phyloP scores from a whole-genome alignment of 2,888 invertebrate genomes.

The Eupithecia subfuscata region DNA sequence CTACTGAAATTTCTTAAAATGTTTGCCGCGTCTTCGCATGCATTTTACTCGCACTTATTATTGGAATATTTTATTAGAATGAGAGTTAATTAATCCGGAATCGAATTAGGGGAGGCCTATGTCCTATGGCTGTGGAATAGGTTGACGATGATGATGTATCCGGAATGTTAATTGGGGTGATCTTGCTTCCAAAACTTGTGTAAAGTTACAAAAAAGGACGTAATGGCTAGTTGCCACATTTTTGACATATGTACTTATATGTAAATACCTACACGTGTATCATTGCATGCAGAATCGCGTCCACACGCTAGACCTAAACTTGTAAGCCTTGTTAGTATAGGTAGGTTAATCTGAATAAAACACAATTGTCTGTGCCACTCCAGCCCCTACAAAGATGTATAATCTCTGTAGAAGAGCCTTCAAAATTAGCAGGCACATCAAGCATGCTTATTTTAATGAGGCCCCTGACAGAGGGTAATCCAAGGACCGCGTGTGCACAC shows the following conservation, averaged over 20 bases:
- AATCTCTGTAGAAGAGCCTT: conserved; percentile 3
- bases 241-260: no score
- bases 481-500: conserved; percentile 1
- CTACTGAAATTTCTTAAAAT: conserved; percentile 4
- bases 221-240: neutral
- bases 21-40: neutral
- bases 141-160: no score
- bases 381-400: conserved; percentile 3
- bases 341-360: neutral
- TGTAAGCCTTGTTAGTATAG: neutral
- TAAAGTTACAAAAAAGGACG: neutral
- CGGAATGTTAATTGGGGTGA: no score
- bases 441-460: conserved; percentile 17
- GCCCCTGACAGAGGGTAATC: conserved; percentile 9
- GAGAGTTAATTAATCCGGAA: neutral
- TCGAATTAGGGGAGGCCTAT: no score
- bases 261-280: neutral
- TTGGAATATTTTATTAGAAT: neutral
- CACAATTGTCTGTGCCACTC: neutral
- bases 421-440: conserved; percentile 14
- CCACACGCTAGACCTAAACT: neutral
- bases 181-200: no score
- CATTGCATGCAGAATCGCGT: neutral
- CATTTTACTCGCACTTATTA: neutral
- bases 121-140: no score